Conservation (phyloP, 2,797 vertebrate genomes). For the Cuniculus paca region DNA sequence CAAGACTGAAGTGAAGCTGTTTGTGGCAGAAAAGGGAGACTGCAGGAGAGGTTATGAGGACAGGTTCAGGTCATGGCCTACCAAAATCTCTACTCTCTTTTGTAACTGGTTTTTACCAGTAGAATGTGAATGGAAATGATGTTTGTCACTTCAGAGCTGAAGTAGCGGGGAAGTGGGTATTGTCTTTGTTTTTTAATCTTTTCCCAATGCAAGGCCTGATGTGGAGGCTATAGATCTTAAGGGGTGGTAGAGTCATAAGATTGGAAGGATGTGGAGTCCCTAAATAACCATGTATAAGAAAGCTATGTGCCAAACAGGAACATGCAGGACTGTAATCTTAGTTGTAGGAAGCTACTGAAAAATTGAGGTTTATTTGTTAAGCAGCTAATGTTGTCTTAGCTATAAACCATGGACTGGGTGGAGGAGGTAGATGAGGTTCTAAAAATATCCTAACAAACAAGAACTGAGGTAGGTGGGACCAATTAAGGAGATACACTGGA, state of each 20-base stretch:
- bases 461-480: background rate
- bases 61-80: background rate
- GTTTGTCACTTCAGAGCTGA: background rate
- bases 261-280: background rate
- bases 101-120: background rate
- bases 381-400: background rate
- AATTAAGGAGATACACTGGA: background rate
- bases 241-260: background rate
- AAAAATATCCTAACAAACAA: background rate
- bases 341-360: conserved; percentile 33
- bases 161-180: background rate
- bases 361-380: conserved; percentile 29
- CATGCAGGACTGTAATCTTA: background rate
- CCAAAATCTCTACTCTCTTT: background rate
- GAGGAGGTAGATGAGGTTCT: background rate
- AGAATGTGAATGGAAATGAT: conserved; percentile 8
- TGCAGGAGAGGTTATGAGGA: background rate
- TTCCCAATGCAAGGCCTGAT: background rate
- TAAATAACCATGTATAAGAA: conserved; percentile 36
- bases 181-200: background rate
- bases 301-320: background rate
- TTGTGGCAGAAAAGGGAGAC: background rate
- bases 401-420: background rate
- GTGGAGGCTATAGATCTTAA: background rate
- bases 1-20: background rate